Conservation (phyloP, 2,888 invertebrate genomes). For the Aricia artaxerxes region DNA sequence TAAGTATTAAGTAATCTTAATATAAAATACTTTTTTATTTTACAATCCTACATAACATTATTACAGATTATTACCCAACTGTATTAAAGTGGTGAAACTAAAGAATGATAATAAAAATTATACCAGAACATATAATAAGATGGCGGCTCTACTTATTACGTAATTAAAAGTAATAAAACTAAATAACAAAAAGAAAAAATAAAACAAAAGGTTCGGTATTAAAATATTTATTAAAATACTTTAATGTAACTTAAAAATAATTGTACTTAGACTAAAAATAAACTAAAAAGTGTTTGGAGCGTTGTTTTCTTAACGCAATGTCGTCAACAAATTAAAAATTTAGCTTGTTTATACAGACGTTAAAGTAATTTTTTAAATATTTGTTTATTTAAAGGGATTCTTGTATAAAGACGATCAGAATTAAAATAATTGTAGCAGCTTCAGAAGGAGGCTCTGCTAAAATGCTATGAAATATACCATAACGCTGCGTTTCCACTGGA, state of each 20-base stretch:
- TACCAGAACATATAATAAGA: background rate
- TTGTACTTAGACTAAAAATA: background rate
- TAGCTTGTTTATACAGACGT: too few relatives aligned
- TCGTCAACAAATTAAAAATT: too few relatives aligned
- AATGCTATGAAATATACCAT: too few relatives aligned
- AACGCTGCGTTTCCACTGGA: too few relatives aligned
- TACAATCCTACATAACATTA: background rate
- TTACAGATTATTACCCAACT: background rate
- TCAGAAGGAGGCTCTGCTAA: too few relatives aligned
- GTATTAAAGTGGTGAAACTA: background rate
- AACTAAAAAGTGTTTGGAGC: background rate
- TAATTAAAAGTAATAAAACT: background rate
- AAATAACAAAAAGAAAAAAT: background rate
- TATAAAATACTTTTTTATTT: background rate
- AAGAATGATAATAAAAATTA: background rate
- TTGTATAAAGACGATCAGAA: too few relatives aligned
- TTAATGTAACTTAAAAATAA: background rate
- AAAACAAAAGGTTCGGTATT: background rate
- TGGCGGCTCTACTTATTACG: background rate
- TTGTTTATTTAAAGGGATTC: too few relatives aligned
- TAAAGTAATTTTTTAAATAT: too few relatives aligned
- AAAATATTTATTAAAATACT: slow-evolving; percentile 13
- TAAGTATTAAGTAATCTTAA: background rate
- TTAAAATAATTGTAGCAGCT: too few relatives aligned
- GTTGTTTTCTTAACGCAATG: background rate